Evolutionary conservation across 1,140 invertebrate genomes (phyloP).

Genomic region (Drosophila pseudoananassae): DNA sequence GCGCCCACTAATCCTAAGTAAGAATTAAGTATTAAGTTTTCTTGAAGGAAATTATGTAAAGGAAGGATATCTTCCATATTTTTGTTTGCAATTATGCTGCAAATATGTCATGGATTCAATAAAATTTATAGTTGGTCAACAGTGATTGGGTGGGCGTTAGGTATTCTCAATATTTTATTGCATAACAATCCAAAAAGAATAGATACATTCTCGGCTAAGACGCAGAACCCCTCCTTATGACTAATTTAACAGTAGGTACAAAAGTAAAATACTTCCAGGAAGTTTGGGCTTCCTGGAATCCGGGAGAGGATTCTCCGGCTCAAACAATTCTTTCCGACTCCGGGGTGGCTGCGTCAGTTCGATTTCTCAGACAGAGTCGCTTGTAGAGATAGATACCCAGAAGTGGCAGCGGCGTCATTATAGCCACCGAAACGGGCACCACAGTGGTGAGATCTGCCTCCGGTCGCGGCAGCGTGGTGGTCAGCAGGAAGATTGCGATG

Average conservation of each 20-base stretch:
- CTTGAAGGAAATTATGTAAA: background rate
- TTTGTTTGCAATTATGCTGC: background rate
- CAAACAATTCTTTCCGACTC: slow-evolving; percentile 55
- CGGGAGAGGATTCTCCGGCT: background rate
- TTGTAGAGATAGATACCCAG: slow-evolving; percentile 76
- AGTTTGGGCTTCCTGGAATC: no score
- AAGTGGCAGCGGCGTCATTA: slow-evolving; percentile 97
- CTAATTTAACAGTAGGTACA: background rate
- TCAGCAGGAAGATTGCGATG: slow-evolving; percentile 92
- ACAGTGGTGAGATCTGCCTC: slow-evolving; percentile 93
- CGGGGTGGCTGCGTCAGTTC: background rate
- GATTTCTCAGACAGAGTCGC: slow-evolving; percentile 19
- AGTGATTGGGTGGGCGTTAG: background rate
- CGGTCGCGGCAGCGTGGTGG: slow-evolving; percentile 88
- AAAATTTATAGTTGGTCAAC: background rate
- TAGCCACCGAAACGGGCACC: slow-evolving; percentile 94
- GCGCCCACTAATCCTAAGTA: background rate
- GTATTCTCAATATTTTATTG: no score
- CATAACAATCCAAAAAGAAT: no score
- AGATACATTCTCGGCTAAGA: background rate
- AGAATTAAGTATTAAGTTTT: background rate
- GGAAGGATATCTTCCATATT: background rate
- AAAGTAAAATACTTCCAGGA: background rate
- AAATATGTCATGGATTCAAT: background rate
- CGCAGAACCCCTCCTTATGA: no score